phyloP scores from a whole-genome alignment of 2,113 vertebrate genomes.

The Felis chaus region DNA sequence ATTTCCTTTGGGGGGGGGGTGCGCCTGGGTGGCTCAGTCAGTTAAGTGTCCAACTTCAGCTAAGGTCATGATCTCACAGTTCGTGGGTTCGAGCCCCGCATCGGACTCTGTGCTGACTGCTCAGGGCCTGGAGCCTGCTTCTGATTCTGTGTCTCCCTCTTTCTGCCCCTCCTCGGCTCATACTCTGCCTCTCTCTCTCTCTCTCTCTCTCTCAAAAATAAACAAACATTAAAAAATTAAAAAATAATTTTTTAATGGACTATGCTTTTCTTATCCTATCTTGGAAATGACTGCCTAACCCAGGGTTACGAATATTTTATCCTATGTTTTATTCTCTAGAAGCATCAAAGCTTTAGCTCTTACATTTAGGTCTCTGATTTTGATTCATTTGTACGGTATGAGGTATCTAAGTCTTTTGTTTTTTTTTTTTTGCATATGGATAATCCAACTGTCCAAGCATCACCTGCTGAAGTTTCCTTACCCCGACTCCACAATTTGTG shows the following conservation, averaged over 20 bases:
- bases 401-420: neutral
- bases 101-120: no score
- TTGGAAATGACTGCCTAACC: neutral
- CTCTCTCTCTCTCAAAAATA: no score
- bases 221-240: no score
- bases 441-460: neutral
- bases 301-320: neutral
- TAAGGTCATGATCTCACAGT: no score
- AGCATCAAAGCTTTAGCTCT: neutral
- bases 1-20: neutral
- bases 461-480: neutral
- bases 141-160: no score
- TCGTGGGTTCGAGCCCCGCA: no score
- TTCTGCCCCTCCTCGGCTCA: no score
- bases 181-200: no score
- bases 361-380: neutral
- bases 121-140: no score
- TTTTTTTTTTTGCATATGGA: neutral
- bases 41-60: no score
- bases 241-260: neutral
- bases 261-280: neutral
- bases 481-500: neutral
- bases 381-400: neutral
- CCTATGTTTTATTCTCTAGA: neutral
- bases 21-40: no score